Evolutionary conservation across 2,888 invertebrate species (phyloP).

Genomic region (Cyaniris semiargus): DNA sequence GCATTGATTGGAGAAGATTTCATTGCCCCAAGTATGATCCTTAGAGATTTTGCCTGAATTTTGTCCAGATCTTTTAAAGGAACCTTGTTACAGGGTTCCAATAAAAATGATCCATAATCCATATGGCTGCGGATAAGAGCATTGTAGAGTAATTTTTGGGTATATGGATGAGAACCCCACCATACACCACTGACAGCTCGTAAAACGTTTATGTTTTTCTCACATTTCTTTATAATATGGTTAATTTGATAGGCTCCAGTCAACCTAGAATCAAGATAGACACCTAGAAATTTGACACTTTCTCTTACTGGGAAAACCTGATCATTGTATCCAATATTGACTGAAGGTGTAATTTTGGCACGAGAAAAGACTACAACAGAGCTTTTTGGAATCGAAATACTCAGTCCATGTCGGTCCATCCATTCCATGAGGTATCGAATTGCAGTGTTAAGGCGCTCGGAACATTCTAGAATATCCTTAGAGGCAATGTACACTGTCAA

Average conservation of each 20-base stretch:
- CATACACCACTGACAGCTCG: neutral
- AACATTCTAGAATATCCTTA: neutral
- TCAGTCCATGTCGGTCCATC: neutral
- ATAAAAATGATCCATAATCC: slow-evolving; percentile 8
- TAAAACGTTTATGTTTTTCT: slow-evolving; percentile 10
- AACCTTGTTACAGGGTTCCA: slow-evolving; percentile 4
- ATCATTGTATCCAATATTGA: neutral
- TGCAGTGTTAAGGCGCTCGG: too few relatives aligned
- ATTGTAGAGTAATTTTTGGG: slow-evolving; percentile 8
- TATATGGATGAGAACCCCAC: neutral
- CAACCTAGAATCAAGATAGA: neutral
- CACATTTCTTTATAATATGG: neutral
- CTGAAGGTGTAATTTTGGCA: neutral
- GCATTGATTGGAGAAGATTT: slow-evolving; percentile 9
- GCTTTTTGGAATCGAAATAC: neutral
- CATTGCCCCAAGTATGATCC: neutral
- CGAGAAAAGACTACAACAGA: slow-evolving; percentile 3
- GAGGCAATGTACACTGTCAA: neutral
- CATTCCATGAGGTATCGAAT: neutral
- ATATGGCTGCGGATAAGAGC: neutral
- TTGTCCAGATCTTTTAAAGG: neutral
- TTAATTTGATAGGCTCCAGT: neutral
- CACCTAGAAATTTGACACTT: neutral
- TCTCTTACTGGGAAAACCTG: neutral
- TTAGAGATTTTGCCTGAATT: too few relatives aligned